Evolutionary conservation across 2,888 invertebrate genomes (phyloP).

Genomic region (Bimastos eiseni): DNA sequence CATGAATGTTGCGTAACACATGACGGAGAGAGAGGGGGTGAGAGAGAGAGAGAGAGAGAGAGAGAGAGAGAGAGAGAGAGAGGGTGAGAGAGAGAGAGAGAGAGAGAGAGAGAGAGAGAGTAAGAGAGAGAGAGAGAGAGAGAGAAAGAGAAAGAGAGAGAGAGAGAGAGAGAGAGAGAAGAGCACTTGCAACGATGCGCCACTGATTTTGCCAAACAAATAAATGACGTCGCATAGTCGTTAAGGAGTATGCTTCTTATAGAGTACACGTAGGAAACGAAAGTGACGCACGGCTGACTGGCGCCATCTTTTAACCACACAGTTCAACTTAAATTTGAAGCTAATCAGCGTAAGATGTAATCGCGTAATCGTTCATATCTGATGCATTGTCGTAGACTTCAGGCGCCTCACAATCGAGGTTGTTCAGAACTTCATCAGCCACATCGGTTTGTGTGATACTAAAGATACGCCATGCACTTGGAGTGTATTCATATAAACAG

Average conservation of each 20-base stretch:
- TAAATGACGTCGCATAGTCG: not conserved
- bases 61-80: not conserved
- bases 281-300: not conserved
- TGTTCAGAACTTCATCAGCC: not conserved
- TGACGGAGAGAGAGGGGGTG: conserved; percentile 15
- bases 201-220: not conserved
- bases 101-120: conserved; percentile 4
- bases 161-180: not conserved
- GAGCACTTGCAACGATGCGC: not conserved
- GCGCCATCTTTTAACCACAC: not conserved
- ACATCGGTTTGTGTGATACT: not conserved
- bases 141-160: not conserved
- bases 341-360: not conserved
- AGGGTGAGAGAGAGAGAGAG: not conserved
- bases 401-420: not conserved
- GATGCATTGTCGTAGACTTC: not conserved
- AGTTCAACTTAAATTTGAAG: not conserved
- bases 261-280: not conserved
- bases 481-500: not conserved
- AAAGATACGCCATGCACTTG: not conserved
- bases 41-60: conserved; percentile 21
- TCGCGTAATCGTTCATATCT: not conserved
- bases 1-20: conserved; percentile 2
- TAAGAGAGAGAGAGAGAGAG: conserved; percentile 5
- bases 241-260: not conserved